Base-by-base conservation (phyloP, 53 echinoderm and acorn worm species). In the Zoroaster sp. region DNA sequence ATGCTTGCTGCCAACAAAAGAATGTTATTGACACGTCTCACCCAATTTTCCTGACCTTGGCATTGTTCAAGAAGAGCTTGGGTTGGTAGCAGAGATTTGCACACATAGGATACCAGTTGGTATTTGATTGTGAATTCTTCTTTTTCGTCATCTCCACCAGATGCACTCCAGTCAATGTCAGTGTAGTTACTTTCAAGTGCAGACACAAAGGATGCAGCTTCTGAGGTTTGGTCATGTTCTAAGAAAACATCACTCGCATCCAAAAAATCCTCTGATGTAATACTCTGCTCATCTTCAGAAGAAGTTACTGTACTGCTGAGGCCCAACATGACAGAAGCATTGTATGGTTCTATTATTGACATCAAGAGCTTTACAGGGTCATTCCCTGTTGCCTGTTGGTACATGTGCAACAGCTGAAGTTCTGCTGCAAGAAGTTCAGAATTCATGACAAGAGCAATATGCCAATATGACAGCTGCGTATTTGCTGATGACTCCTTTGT, bases 371-470 rank as follows among this genome's bases (percentile, higher is more conserved):
- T 18, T n/a, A 28, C 14, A 40, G 83, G 46, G 28, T 59, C 74
- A 1, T 70, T 40, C 5, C 83, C 83, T 4, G 90, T 90, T 9
- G 81, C 83, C 52, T 65, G 51, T 28, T 79, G 17, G 42, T 90
- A 90, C 21, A 90, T 90, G 39, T 70, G 51, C 45, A 90, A 31
- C 73, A 90, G 74, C 65, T 90, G 90, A 5, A 90, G 63, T 40
- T 90, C 52, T 4, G 90, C 73, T 5, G 83, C 63, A 2, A 90
- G 7, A 32, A 90, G 83, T 18, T 90, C 70, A 33, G 75, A 51
- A 35, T 31, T 47, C 73, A 87, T 52, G 23, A 21, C 1, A 17
- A 87, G 52, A 17, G 52, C 72, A 51, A 87, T 40, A 35, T 87
- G 74, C 74, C 74, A 72, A 8, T 54, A 10, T n/a, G 87, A 72